phyloP scores from a whole-genome alignment of 2,888 invertebrate species.

The Xanthorhoe spadicearia region DNA sequence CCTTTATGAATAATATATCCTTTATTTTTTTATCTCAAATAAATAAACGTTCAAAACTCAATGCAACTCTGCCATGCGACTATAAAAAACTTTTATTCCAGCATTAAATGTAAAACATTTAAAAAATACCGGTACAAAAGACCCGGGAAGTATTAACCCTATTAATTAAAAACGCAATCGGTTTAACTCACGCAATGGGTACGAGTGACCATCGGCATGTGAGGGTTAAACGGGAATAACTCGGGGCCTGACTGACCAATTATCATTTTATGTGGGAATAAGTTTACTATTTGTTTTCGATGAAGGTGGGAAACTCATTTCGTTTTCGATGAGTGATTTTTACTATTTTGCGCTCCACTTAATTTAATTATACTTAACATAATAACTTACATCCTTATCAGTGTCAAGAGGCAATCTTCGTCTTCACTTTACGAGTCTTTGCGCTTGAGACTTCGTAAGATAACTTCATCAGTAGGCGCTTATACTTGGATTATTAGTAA shows the following conservation, averaged over 20 bases:
- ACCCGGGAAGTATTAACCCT: conserved; percentile 35
- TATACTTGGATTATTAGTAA: too few relatives aligned
- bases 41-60: not conserved
- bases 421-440: too few relatives aligned
- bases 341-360: not conserved
- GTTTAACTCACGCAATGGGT: conserved; percentile 56
- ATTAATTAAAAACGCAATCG: conserved; percentile 48
- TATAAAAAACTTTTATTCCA: too few relatives aligned
- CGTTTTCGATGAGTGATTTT: not conserved
- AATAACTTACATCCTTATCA: too few relatives aligned
- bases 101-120: not conserved
- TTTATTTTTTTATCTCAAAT: too few relatives aligned
- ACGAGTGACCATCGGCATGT: conserved; percentile 58
- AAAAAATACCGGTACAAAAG: conserved; percentile 23
- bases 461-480: too few relatives aligned
- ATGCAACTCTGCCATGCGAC: not conserved
- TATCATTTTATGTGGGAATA: conserved; percentile 50
- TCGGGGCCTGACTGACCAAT: conserved; percentile 52
- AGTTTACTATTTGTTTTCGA: conserved; percentile 43
- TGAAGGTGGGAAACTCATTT: conserved; percentile 1
- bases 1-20: too few relatives aligned
- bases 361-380: not conserved
- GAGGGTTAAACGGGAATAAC: conserved; percentile 51
- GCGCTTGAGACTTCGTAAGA: too few relatives aligned
- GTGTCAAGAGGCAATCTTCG: too few relatives aligned